Base-by-base conservation (phyloP, 2,113 vertebrate species). In the Chloropsis hardwickii region DNA sequence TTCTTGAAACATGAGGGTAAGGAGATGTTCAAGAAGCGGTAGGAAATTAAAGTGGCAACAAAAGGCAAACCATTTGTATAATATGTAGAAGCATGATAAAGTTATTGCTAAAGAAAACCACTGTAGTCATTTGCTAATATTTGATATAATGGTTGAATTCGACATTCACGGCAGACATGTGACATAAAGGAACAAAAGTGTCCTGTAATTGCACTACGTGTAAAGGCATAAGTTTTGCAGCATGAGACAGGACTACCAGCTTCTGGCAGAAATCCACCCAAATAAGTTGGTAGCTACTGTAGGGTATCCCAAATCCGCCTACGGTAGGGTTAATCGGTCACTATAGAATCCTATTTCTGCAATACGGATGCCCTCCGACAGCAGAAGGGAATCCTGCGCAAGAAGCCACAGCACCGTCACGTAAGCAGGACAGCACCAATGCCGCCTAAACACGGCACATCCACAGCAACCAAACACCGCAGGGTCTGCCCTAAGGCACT, bases 401-500 rank as follows among this genome's bases (percentile, higher is more conserved):
- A 74, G 28, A 45, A 66, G 45, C 8, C 31, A 50, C 5, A 45
- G 33, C 40, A 28, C 22, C 3, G 19, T 17, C 51, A 33, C 45
- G 14, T 47, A 57, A 14, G 6, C 5, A 48, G 57, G 42, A 39
- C 0, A 24, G 61, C 74, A 39, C 17, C 24, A 53, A 14, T 4
- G 5, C 11, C 6, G 3, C 27, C 57, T 56, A 33, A 74, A 58
- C 13, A 20, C 0, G 14, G 48, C 3, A 10, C 14, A 3, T 21
- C 60, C 24, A 25, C 51, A 74, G 65, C 58, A 65, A 65, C 56
- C 40, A 20, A 76, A 45, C 5, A 70, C 22, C 42, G 1, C 0
- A 2, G 39, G 5, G 16, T 61, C 60, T 6, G 3, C 23, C 17
- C 22, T 37, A 1, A 1, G 1, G 45, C 12, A 1, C 54, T 3